A percentile compares a stretch with the other conserved stretches of the same genome.
These are phyloP conservation scores for Steinernema carpocapsae DNA, from an alignment of 2,888 invertebrate species.

Conservation along the genomic window DNA sequence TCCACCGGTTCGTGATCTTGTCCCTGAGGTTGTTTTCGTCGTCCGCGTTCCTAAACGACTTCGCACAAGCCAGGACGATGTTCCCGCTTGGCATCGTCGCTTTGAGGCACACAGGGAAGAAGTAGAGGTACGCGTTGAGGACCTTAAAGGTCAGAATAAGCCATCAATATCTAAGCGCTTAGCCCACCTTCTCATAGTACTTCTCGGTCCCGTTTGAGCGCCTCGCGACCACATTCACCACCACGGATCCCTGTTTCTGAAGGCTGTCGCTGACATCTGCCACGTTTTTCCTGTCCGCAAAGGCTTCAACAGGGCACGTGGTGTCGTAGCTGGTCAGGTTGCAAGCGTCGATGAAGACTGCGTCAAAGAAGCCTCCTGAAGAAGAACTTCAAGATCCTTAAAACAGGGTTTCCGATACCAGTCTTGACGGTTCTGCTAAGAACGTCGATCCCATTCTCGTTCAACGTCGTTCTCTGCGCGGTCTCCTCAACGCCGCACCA, in stretches of 20 bases:
- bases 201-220: background rate
- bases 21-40: constrained; percentile 19
- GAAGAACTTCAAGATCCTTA: background rate
- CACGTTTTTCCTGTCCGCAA: constrained; percentile 44
- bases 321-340: constrained; percentile 45
- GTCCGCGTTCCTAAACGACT: background rate
- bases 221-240: constrained; percentile 21
- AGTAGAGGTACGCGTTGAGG: background rate
- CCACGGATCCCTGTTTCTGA: background rate
- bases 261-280: constrained; percentile 38
- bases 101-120: constrained; percentile 4
- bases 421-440: constrained; percentile 46
- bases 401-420: constrained; percentile 2
- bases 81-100: constrained; percentile 12
- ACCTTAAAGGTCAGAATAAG: background rate
- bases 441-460: constrained; percentile 56
- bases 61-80: constrained; percentile 20
- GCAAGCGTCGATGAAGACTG: constrained; percentile 62
- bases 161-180: background rate
- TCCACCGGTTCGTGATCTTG: constrained; percentile 17
- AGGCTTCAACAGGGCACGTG: constrained; percentile 57
- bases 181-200: background rate
- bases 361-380: constrained; percentile 49
- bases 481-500: constrained; percentile 62
- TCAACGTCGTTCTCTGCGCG: constrained; percentile 47